These are phyloP conservation scores for Brassicogethes aeneus DNA, from an alignment of 2,888 invertebrate genomes.

Conservation along the genomic window DNA sequence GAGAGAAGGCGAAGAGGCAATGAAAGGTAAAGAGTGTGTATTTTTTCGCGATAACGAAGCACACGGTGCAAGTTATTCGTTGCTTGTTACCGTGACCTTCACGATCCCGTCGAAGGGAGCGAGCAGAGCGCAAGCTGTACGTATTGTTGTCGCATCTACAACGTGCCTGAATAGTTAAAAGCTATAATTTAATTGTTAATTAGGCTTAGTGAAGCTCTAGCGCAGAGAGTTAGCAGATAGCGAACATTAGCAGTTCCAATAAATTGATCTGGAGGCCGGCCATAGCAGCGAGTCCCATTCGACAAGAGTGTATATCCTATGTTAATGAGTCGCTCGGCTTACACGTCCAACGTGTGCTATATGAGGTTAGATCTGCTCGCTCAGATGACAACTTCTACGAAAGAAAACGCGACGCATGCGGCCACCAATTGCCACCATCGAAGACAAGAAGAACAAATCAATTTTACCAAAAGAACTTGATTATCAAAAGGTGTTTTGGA, in stretches of 20 bases:
- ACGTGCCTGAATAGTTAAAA: background rate
- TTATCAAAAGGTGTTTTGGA: too few relatives aligned
- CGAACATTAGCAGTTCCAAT: constrained; percentile 1
- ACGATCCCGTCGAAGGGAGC: too few relatives aligned
- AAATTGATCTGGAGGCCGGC: constrained; percentile 1
- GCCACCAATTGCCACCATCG: background rate
- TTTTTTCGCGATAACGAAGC: too few relatives aligned
- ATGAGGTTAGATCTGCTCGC: constrained; percentile 21
- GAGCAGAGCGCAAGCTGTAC: too few relatives aligned
- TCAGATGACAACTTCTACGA: constrained; percentile 4
- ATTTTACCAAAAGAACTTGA: too few relatives aligned
- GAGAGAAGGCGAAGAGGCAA: too few relatives aligned
- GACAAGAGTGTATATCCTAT: constrained; percentile 32
- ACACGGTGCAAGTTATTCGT: too few relatives aligned
- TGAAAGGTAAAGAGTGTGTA: too few relatives aligned
- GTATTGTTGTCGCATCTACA: background rate
- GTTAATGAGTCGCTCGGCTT: constrained; percentile 28
- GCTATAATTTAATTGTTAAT: constrained; percentile 1
- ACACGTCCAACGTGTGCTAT: constrained; percentile 23
- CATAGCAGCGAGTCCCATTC: background rate
- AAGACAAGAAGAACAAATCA: background rate
- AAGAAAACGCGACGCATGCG: background rate
- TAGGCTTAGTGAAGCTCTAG: background rate
- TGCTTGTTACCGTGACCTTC: too few relatives aligned
- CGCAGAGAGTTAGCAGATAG: background rate